phyloP scores from a whole-genome alignment of 1,140 invertebrate genomes.

The Batillaria attramentaria region DNA sequence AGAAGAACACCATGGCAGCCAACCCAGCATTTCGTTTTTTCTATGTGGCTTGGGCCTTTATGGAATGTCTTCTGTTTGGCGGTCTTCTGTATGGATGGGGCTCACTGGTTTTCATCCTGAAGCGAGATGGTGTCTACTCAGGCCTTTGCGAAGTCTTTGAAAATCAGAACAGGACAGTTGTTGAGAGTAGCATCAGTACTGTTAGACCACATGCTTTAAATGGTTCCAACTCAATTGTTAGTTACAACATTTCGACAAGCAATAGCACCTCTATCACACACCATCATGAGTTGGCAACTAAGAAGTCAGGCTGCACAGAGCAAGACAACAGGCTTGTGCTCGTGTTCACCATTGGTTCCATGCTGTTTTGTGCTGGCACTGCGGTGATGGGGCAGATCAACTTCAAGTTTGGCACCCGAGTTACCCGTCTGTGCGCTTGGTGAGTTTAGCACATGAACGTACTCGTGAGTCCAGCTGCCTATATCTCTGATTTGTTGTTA shows the following conservation, averaged over 20 bases:
- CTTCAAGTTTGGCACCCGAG: constrained; percentile 50
- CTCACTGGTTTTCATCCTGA: constrained; percentile 55
- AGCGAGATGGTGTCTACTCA: constrained; percentile 51
- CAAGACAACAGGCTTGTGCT: constrained; percentile 52
- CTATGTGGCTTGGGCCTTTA: constrained; percentile 47
- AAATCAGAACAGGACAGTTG: background rate
- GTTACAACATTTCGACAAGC: background rate
- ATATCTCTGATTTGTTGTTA: background rate
- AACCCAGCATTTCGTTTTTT: constrained; percentile 32
- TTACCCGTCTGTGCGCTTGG: constrained; percentile 53
- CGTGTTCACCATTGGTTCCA: constrained; percentile 57
- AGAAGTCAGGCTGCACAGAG: constrained; percentile 36
- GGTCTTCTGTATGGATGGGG: constrained; percentile 58
- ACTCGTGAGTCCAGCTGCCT: background rate
- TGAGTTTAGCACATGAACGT: constrained; percentile 44
- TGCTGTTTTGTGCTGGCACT: constrained; percentile 55
- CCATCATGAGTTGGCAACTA: background rate
- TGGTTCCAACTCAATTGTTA: background rate
- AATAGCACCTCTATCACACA: background rate
- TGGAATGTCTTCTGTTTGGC: constrained; percentile 51
- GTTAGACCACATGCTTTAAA: background rate
- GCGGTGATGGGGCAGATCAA: constrained; percentile 56
- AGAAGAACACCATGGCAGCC: constrained; percentile 15
- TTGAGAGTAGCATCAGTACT: background rate
- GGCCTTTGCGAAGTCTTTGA: constrained; percentile 23